These are phyloP conservation scores for Erythrolamprus reginae DNA, from an alignment of 2,113 vertebrate genomes.

Conservation along the genomic window DNA sequence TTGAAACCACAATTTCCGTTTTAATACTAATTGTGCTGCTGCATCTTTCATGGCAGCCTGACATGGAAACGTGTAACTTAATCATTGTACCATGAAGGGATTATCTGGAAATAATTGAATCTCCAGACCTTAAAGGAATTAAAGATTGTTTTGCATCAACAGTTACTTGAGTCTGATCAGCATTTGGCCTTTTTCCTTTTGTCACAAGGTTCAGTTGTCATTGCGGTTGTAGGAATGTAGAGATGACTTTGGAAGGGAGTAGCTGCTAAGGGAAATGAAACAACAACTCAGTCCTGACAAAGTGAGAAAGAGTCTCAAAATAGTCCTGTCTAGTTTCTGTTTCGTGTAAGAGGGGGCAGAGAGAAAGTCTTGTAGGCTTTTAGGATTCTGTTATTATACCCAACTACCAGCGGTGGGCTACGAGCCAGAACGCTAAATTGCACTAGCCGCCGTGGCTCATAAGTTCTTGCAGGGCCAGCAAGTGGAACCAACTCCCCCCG, in stretches of 20 bases:
- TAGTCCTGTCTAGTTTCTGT: neutral
- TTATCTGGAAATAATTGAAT: neutral
- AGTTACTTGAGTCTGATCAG: neutral
- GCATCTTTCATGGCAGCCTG: neutral
- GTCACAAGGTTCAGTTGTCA: neutral
- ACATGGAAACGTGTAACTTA: neutral
- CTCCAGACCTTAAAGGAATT: neutral
- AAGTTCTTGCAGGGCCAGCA: too few relatives aligned
- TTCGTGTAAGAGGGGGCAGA: neutral
- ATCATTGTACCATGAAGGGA: neutral
- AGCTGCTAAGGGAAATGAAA: neutral
- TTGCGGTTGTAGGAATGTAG: neutral
- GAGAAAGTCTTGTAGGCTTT: neutral
- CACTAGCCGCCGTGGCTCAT: too few relatives aligned
- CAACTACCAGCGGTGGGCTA: too few relatives aligned
- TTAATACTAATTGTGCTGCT: neutral
- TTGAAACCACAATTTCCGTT: neutral
- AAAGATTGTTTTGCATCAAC: neutral
- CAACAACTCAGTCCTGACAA: neutral
- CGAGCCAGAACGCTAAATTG: too few relatives aligned
- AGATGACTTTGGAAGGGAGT: neutral
- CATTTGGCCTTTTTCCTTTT: neutral
- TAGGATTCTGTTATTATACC: neutral
- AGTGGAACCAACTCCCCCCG: too few relatives aligned
- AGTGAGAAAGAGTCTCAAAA: neutral